phyloP scores from a whole-genome alignment of 2,888 invertebrate species.

The Cactoblastis cactorum region DNA sequence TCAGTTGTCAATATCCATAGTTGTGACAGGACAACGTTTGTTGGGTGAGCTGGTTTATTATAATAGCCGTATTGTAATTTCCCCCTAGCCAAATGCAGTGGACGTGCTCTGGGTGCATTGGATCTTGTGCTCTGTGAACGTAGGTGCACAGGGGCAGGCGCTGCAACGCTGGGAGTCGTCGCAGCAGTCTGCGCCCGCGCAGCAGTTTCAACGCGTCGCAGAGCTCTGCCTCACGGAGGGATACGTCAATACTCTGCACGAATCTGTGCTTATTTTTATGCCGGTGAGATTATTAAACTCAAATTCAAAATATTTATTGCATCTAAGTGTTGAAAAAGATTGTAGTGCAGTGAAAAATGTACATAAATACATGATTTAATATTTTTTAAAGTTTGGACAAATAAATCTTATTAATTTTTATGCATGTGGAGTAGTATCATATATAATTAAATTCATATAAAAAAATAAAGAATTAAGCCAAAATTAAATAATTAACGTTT shows the following conservation, averaged over 20 bases:
- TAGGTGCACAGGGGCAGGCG: slow-evolving; percentile 35
- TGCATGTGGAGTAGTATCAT: too few relatives aligned
- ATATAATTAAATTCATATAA: too few relatives aligned
- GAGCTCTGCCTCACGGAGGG: slow-evolving; percentile 74
- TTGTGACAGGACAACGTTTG: too few relatives aligned
- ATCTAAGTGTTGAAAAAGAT: too few relatives aligned
- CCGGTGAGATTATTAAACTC: slow-evolving; percentile 76
- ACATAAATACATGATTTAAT: too few relatives aligned
- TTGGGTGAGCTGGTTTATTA: too few relatives aligned
- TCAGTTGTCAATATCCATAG: too few relatives aligned
- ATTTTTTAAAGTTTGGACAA: too few relatives aligned
- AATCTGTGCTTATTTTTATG: slow-evolving; percentile 85
- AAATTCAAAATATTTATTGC: background rate
- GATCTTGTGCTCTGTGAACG: slow-evolving; percentile 63
- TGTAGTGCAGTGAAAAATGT: too few relatives aligned
- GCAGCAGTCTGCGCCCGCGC: slow-evolving; percentile 46
- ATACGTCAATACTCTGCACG: slow-evolving; percentile 80
- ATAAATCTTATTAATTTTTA: too few relatives aligned
- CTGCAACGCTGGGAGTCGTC: slow-evolving; percentile 42
- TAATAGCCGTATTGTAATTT: background rate
- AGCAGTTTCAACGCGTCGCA: slow-evolving; percentile 71
- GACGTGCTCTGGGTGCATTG: slow-evolving; percentile 81
- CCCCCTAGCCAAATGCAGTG: slow-evolving; percentile 80
- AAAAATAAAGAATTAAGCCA: too few relatives aligned
- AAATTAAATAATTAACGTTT: too few relatives aligned